Evolutionary conservation across 1,140 invertebrate genomes (phyloP), one percentile per base, ranked within the genome.

Genomic region (Lordiphosa stackelbergi): DNA sequence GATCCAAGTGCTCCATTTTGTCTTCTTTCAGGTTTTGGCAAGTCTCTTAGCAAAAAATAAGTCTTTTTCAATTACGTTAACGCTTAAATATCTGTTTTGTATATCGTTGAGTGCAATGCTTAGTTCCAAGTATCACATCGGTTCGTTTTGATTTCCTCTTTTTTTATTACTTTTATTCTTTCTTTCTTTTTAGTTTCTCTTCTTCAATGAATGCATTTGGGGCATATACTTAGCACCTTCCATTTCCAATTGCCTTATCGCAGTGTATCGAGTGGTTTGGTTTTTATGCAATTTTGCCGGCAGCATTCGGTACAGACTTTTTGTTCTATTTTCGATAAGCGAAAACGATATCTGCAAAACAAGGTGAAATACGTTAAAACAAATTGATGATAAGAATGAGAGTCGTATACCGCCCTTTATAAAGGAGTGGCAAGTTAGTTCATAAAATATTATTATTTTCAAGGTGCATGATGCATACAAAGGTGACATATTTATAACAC

Each of bases 1-100:
- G 77, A 69, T 86, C 84, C 64, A 86, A 70, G 51, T 86, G 84
- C 47, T 86, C 84, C 84, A 86, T 86, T 37, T 62, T 13, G 8
- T 24, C 11, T 28, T 28, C 22, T 38, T 11, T 16, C 8, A 65
- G 34, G 61, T 52, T 66, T 55, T 66, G 66, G 62, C 66, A 75
- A 75, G 57, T 58, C 38, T 54, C 53, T 53, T 22, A 58, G 68
- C 48, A 53, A 45, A 52, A 31, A 7, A 24, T 31, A 31, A 49
- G 53, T 46, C 49, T 51, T 40, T 37, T 9, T 8, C 28, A 13
- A 37, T 48, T 55, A 16, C 28, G 28, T 46, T 61, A 66, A 37
- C 28, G 51, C 47, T 43, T 53, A 45, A 43, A 53, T 22, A 57
- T 66, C 51, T 56, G 46, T 38, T 46, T 56, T 36, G 35, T 66